Percentiles rank a stretch among this genome's conserved stretches.
These are phyloP conservation scores for Plebejus anna DNA, from an alignment of 2,888 invertebrate species.

Conservation along the genomic window DNA sequence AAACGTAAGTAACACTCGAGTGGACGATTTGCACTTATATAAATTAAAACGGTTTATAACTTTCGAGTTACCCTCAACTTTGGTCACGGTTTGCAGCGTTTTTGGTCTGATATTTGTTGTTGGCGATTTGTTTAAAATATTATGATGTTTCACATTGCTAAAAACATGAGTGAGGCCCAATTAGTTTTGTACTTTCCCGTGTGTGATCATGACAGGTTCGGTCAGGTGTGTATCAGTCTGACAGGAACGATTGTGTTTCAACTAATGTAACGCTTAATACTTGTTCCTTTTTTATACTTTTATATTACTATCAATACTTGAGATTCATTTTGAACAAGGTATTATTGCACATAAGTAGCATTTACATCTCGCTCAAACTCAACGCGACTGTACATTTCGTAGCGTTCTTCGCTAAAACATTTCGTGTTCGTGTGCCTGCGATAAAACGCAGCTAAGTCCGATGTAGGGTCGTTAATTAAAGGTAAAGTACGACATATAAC, in stretches of 20 bases:
- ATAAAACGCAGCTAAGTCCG: conserved; percentile 39
- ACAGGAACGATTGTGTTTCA: no score
- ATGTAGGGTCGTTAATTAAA: conserved; percentile 44
- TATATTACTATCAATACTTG: no score
- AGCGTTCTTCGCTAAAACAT: conserved; percentile 10
- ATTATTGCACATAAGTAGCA: no score
- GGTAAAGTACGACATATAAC: conserved; percentile 45
- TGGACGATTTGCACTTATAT: conserved; percentile 46
- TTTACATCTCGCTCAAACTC: neutral
- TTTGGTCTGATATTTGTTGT: neutral
- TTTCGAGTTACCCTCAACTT: conserved; percentile 1
- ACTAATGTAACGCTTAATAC: no score
- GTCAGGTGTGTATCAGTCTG: no score
- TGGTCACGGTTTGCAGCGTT: neutral
- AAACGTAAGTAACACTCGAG: conserved; percentile 61
- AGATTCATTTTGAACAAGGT: no score
- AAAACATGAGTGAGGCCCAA: no score
- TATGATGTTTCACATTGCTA: no score
- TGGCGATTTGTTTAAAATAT: neutral
- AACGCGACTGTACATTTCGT: neutral
- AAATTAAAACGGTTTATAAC: conserved; percentile 26
- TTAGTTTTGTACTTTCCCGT: no score
- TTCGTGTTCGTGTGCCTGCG: conserved; percentile 26
- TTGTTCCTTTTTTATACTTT: no score
- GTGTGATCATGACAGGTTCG: no score